Evolutionary conservation across 2,113 vertebrate genomes (phyloP).

Genomic region (Marmota monax): DNA sequence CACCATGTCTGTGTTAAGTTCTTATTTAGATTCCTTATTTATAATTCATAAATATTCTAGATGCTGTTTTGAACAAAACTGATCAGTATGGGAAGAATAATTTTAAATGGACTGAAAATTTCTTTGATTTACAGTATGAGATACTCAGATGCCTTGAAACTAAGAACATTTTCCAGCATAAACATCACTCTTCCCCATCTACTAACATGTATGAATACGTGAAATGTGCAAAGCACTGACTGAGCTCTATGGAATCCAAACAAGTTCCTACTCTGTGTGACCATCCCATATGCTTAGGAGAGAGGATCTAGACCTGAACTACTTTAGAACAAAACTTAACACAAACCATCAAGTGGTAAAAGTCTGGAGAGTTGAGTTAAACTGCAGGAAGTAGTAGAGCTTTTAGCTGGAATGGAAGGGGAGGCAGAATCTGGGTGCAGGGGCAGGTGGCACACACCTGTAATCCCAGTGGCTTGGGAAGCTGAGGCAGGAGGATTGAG

Average conservation of each 20-base stretch:
- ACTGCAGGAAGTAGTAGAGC: background rate
- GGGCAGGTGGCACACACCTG: no score
- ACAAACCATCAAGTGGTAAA: background rate
- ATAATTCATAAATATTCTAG: background rate
- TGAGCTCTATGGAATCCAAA: background rate
- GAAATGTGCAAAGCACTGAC: background rate
- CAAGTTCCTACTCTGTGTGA: background rate
- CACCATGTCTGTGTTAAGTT: constrained; percentile 57
- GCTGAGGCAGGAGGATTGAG: no score
- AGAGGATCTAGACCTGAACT: background rate
- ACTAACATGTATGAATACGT: background rate
- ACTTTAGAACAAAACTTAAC: background rate
- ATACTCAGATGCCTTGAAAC: background rate
- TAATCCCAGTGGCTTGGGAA: no score
- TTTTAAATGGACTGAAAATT: background rate
- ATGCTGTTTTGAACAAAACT: constrained; percentile 21
- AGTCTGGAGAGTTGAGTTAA: background rate
- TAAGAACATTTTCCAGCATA: background rate
- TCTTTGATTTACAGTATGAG: background rate
- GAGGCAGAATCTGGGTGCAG: background rate
- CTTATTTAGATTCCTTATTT: constrained; percentile 29
- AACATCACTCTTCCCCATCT: background rate
- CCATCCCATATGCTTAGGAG: background rate
- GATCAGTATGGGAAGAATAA: background rate
- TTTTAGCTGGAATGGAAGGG: background rate